Percentiles rank a stretch among this genome's conserved stretches.
Conservation (phyloP, 2,888 invertebrate genomes). For the Suillia variegata region DNA sequence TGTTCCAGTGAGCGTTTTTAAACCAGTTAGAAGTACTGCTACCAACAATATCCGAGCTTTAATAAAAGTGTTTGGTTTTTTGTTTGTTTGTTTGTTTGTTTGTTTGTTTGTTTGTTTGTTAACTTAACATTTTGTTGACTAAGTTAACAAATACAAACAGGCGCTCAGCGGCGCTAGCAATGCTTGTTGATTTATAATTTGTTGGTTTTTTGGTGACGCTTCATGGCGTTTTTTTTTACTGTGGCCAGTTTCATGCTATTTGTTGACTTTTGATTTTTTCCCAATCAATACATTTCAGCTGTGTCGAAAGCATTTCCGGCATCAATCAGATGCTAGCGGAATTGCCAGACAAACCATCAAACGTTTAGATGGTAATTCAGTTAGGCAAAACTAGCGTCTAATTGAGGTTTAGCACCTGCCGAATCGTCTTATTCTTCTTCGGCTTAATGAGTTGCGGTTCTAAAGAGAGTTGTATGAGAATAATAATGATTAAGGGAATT, state of each 20-base stretch:
- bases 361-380: background rate
- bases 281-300: background rate
- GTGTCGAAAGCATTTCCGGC: constrained; percentile 21
- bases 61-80: no score
- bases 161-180: constrained; percentile 20
- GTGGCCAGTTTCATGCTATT: constrained; percentile 25
- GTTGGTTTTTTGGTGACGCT: background rate
- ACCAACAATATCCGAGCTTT: no score
- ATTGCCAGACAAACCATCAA: background rate
- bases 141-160: constrained; percentile 25
- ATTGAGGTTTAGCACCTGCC: background rate
- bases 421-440: background rate
- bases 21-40: no score
- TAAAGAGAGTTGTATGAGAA: no score
- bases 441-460: no score
- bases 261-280: constrained; percentile 15
- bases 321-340: background rate
- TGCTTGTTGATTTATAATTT: constrained; percentile 10
- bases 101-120: background rate
- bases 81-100: no score
- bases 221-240: background rate
- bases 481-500: no score
- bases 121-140: constrained; percentile 25
- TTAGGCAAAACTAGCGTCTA: background rate
- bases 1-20: no score